Base-by-base conservation (phyloP, 2,797 vertebrate genomes). In the Poeciliopsis turneri region DNA sequence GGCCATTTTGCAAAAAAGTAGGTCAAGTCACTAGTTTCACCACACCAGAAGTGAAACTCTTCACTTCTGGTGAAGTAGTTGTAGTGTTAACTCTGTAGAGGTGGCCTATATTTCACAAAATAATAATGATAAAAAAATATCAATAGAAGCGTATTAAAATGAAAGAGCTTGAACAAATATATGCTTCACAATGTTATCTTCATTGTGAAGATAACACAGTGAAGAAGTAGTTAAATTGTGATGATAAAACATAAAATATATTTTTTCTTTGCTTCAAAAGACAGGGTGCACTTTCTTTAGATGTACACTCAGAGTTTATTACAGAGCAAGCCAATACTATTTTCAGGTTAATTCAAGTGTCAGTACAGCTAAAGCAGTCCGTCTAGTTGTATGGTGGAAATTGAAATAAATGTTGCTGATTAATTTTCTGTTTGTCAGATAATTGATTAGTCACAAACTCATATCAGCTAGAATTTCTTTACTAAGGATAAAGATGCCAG, bases 391-490 rank as follows among this genome's bases (percentile, higher is more conserved):
- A 36, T 51, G 33, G 49, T 39, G 49, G 23, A 30, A 73, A 53
- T 39, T 53, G 53, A 11, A 20, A 51, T 33, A 73, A 75, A 18
- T 57, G 39, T 59, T 30, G 13, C 72, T 41, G 36, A 61, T 59
- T 74, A 28, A 74, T 43, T 74, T 74, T 41, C 51, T 74, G 39
- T 74, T 39, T 43, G 33, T 57, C 36, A 41, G 18, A 13, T n/a
- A 57, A 41, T 57, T 57, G 51, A 57, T 74, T 57, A 12, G 71
- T 72, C 71, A 51, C 46, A 72, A 33, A 43, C 25, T 57, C 49
- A 43, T 41, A 43, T 74, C 51, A 57, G 8, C 36, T 43, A 74
- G 15, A 39, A 43, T 25, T 73, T 39, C 1, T 43, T 49, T 74
- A 45, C 5, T 73, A 33, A 51, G 33, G 10, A 73, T 53, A 51